Evolutionary conservation across 2,113 vertebrate genomes (phyloP).

Genomic region (Mormyrus iriodes): DNA sequence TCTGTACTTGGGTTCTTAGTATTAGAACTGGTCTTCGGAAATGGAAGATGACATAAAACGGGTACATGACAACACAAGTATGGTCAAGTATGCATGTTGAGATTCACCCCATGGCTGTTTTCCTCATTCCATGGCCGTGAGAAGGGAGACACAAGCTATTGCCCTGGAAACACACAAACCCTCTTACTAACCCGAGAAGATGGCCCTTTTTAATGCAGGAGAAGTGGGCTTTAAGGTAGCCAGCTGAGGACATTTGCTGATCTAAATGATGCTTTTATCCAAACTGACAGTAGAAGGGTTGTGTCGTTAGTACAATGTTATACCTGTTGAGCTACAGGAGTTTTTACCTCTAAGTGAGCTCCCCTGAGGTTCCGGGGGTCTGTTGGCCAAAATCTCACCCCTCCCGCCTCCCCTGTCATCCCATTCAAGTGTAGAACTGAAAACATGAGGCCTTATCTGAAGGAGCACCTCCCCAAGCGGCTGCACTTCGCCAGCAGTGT

Average conservation of each 20-base stretch:
- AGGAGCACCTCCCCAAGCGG: constrained; percentile 82
- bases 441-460: constrained; percentile 84
- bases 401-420: background rate
- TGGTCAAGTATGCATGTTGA: background rate
- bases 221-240: too few species aligned
- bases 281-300: background rate
- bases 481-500: constrained; percentile 82
- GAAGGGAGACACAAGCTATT: background rate
- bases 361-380: background rate
- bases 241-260: background rate
- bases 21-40: background rate
- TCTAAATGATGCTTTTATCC: background rate
- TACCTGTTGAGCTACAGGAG: background rate
- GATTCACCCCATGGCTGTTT: background rate
- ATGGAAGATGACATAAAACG: background rate
- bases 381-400: background rate
- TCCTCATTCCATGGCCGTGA: background rate
- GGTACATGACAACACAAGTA: background rate
- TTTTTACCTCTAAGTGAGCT: background rate
- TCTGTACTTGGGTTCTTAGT: background rate
- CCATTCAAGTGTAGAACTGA: constrained; percentile 77
- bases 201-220: background rate
- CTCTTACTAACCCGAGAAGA: background rate
- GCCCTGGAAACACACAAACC: background rate
- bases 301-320: background rate